A percentile compares a stretch with the other conserved stretches of the same genome.
phyloP scores from a whole-genome alignment of 2,888 invertebrate genomes.

The Drosophila mimetica region DNA sequence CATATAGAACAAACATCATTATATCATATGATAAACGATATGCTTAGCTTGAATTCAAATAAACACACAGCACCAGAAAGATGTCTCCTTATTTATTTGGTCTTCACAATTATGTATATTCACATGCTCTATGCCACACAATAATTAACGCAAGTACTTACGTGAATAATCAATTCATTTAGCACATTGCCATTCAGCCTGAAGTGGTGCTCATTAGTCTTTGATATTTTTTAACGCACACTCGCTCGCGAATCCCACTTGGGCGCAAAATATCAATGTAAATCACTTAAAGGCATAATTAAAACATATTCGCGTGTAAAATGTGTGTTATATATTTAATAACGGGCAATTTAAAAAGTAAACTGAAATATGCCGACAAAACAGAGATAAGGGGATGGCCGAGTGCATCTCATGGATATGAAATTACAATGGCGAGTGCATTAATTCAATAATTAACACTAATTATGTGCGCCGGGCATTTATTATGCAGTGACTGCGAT shows the following conservation, averaged over 20 bases:
- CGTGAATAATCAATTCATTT: conserved; percentile 41
- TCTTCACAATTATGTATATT: background rate
- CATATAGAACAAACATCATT: background rate
- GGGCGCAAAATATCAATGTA: conserved; percentile 38
- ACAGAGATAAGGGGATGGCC: conserved; percentile 2
- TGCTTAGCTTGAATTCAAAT: background rate
- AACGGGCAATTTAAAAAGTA: conserved; percentile 35
- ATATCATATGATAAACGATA: too few species aligned
- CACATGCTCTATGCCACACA: background rate
- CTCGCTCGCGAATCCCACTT: conserved; percentile 9
- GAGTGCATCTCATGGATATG: conserved; percentile 35
- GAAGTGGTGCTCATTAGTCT: conserved; percentile 42
- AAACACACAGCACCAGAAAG: background rate
- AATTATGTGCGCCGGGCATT: conserved; percentile 67
- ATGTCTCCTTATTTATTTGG: background rate
- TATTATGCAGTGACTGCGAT: conserved; percentile 44
- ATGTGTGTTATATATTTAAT: conserved; percentile 40
- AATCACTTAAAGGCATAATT: conserved; percentile 64
- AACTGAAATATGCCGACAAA: conserved; percentile 9
- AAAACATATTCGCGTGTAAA: conserved; percentile 61
- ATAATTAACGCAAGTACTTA: conserved; percentile 9
- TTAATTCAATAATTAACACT: conserved; percentile 77
- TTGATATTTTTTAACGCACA: conserved; percentile 31
- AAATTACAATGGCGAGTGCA: conserved; percentile 68
- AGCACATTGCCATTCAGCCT: conserved; percentile 28